Percentiles rank a stretch among this genome's conserved stretches.
phyloP scores from a whole-genome alignment of 2,113 vertebrate genomes.

The Nerophis ophidion region DNA sequence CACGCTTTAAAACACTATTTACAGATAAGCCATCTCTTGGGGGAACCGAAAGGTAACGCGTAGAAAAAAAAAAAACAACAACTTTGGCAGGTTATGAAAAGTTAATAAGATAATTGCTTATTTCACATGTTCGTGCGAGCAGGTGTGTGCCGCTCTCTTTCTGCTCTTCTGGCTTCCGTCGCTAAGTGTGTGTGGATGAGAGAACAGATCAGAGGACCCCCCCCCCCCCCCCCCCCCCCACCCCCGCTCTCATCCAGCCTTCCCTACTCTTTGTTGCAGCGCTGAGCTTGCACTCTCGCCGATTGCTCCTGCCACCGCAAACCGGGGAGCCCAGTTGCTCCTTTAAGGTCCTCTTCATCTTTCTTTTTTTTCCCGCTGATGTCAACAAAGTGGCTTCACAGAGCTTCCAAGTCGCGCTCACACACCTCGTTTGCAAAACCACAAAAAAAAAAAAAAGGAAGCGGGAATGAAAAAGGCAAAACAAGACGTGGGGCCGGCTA shows the following conservation, averaged over 20 bases:
- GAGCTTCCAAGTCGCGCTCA: constrained; percentile 47
- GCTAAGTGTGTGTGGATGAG: constrained; percentile 36
- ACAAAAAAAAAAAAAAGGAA: constrained; percentile 51
- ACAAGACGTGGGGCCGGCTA: constrained; percentile 58
- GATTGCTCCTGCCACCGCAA: constrained; percentile 39
- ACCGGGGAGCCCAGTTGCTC: constrained; percentile 52
- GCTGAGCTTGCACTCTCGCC: constrained; percentile 67
- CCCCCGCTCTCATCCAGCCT: constrained; percentile 45
- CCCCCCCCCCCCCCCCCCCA: constrained; percentile 26
- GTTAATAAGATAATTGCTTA: constrained; percentile 66
- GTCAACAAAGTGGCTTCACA: constrained; percentile 73
- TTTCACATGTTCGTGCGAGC: constrained; percentile 40
- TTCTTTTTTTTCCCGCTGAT: constrained; percentile 60
- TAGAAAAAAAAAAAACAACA: constrained; percentile 30
- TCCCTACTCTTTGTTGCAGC: constrained; percentile 59
- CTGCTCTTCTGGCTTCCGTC: constrained; percentile 5
- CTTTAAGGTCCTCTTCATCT: constrained; percentile 59
- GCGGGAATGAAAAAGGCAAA: constrained; percentile 36
- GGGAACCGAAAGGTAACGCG: constrained; percentile 21
- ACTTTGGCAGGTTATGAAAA: constrained; percentile 64
- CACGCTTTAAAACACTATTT: constrained; percentile 30
- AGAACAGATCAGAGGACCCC: constrained; percentile 58
- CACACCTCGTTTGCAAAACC: constrained; percentile 72
- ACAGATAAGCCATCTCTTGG: constrained; percentile 23
- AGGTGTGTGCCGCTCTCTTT: constrained; percentile 13